Conservation (phyloP, 1,140 invertebrate species). For the Drosophila subpulchrella region DNA sequence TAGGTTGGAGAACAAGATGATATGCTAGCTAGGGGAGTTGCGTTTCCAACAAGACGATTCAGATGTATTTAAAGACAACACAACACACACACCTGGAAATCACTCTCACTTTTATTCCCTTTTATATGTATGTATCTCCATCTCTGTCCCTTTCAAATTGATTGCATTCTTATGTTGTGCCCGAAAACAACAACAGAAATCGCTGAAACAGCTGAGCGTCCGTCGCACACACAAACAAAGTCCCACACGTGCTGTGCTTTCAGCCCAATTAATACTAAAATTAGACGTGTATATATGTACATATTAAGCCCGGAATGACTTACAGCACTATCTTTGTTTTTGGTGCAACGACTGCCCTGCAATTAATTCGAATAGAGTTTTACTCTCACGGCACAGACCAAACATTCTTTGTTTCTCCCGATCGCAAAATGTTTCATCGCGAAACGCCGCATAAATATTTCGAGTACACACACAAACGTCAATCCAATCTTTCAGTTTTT, state of each 20-base stretch:
- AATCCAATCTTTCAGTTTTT: no score
- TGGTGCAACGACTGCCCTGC: not conserved
- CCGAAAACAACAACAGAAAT: slow-evolving; percentile 32
- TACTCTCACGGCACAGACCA: not conserved
- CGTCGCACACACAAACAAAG: slow-evolving; percentile 10
- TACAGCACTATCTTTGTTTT: not conserved
- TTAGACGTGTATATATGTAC: not conserved
- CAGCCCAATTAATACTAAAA: not conserved
- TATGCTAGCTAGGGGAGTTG: no score
- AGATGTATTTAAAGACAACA: not conserved
- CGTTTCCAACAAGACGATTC: slow-evolving; percentile 55
- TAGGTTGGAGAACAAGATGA: slow-evolving; percentile 4
- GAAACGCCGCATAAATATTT: not conserved
- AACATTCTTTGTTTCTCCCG: not conserved
- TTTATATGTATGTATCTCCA: not conserved
- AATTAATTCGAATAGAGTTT: not conserved
- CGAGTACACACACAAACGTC: not conserved
- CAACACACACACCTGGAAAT: slow-evolving; percentile 84
- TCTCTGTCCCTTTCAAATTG: slow-evolving; percentile 16
- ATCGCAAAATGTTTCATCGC: not conserved
- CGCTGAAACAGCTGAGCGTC: slow-evolving; percentile 31
- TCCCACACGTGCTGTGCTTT: slow-evolving; percentile 6
- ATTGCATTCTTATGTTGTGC: not conserved
- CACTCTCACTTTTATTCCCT: slow-evolving; percentile 65
- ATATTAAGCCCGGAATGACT: not conserved